Evolutionary conservation across 2,888 invertebrate genomes (phyloP).

Genomic region (Cyclophora albipunctata): DNA sequence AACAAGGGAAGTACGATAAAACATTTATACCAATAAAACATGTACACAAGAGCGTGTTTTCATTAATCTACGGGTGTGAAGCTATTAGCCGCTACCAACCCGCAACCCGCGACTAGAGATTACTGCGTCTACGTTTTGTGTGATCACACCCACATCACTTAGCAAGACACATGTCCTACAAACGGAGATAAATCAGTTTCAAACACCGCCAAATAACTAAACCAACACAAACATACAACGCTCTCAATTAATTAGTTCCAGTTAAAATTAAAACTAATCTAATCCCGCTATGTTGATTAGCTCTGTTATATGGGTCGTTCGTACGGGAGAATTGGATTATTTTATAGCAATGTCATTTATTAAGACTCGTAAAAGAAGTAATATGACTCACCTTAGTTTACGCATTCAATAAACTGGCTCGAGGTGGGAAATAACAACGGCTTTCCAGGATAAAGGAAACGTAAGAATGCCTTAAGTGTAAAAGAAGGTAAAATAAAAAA

Average conservation of each 20-base stretch:
- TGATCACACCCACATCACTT: conserved; percentile 19
- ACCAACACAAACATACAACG: not conserved
- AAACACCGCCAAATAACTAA: not conserved
- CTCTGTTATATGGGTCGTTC: not conserved
- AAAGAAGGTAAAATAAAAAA: too few species aligned
- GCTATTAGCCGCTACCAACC: not conserved
- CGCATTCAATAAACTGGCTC: conserved; percentile 10
- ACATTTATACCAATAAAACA: too few species aligned
- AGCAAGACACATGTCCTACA: conserved; percentile 5
- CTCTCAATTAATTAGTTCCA: too few species aligned
- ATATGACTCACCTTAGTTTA: conserved; percentile 12
- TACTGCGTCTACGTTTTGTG: conserved; percentile 9
- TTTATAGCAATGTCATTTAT: conserved; percentile 7
- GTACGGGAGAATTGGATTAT: conserved; percentile 11
- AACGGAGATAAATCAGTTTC: not conserved
- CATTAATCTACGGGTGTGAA: too few species aligned
- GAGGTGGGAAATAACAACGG: not conserved
- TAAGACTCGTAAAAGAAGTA: conserved; percentile 10
- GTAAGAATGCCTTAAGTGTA: not conserved
- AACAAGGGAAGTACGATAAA: too few species aligned
- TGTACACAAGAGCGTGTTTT: too few species aligned
- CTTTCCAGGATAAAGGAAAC: conserved; percentile 1
- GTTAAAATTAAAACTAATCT: too few species aligned
- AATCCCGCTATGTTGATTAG: too few species aligned
- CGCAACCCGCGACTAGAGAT: conserved; percentile 9